These are phyloP conservation scores for Lophotriccus pileatus DNA, from an alignment of 2,797 vertebrate species.

Conservation along the genomic window DNA sequence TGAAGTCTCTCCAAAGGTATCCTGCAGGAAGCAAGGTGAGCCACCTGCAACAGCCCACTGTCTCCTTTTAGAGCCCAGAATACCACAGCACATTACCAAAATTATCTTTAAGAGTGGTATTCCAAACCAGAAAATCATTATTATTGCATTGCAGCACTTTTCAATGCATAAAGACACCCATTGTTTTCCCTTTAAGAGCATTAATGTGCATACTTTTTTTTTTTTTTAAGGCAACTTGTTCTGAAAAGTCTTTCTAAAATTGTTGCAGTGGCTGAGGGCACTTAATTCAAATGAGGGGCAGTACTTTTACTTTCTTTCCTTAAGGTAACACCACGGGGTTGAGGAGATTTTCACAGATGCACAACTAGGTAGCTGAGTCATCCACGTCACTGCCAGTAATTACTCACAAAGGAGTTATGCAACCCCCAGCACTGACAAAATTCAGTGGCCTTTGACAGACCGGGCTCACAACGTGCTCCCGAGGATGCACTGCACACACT, in stretches of 20 bases:
- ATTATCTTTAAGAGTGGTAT: not conserved
- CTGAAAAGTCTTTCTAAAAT: not conserved
- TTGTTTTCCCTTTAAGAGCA: slow-evolving; percentile 22
- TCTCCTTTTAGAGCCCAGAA: not conserved
- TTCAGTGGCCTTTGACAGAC: slow-evolving; percentile 30
- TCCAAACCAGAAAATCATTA: not conserved
- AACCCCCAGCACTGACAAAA: slow-evolving; percentile 56
- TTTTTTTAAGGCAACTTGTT: not conserved
- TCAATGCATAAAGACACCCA: slow-evolving; percentile 23
- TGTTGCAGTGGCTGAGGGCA: not conserved
- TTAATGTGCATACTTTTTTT: not conserved
- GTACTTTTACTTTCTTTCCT: not conserved
- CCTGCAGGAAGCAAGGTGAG: not conserved
- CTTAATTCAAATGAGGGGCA: not conserved
- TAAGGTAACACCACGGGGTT: not conserved
- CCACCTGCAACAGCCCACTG: not conserved
- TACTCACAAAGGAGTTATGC: slow-evolving; percentile 65
- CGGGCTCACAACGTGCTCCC: not conserved
- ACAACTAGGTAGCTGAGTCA: slow-evolving; percentile 64
- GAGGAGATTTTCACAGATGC: slow-evolving; percentile 8
- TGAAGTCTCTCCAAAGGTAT: not conserved
- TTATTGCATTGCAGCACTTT: not conserved
- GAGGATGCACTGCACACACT: not conserved
- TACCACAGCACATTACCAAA: not conserved
- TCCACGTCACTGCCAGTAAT: slow-evolving; percentile 55